Conservation (phyloP, 2,888 invertebrate species). For the Cosmorhoe ocellata region DNA sequence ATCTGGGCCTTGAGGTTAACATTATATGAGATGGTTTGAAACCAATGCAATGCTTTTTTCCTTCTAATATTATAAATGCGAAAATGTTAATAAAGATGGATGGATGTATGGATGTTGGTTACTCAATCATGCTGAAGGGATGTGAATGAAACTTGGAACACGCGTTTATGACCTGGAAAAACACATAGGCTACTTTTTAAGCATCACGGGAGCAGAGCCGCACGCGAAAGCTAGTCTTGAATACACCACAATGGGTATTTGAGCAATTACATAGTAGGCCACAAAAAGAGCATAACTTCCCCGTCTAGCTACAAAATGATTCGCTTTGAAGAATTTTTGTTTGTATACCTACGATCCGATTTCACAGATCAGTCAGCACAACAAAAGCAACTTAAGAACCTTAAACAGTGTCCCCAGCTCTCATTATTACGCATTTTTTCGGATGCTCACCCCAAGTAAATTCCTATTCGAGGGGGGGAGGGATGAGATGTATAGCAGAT, state of each 20-base stretch:
- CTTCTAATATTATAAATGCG: neutral
- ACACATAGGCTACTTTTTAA: too few relatives aligned
- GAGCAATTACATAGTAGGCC: too few relatives aligned
- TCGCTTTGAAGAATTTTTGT: neutral
- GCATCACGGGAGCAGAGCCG: too few relatives aligned
- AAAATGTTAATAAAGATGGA: too few relatives aligned
- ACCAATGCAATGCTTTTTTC: constrained; percentile 4
- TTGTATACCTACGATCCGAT: constrained; percentile 11
- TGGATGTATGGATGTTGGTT: too few relatives aligned
- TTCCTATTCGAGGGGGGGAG: constrained; percentile 52
- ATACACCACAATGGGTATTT: too few relatives aligned
- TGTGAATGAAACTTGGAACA: too few relatives aligned
- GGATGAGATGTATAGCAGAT: constrained; percentile 72
- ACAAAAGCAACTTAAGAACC: constrained; percentile 22
- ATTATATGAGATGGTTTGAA: constrained; percentile 4
- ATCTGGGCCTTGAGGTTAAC: constrained; percentile 31
- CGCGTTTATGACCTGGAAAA: too few relatives aligned
- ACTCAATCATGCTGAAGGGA: too few relatives aligned
- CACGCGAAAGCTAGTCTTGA: too few relatives aligned
- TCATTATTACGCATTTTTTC: constrained; percentile 79
- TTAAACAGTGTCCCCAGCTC: constrained; percentile 56
- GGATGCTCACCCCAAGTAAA: constrained; percentile 69
- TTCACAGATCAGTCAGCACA: constrained; percentile 21
- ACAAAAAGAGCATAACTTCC: too few relatives aligned
- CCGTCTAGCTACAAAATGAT: neutral